phyloP scores from a whole-genome alignment of 2,888 invertebrate species.

The Panzeria rudis region DNA sequence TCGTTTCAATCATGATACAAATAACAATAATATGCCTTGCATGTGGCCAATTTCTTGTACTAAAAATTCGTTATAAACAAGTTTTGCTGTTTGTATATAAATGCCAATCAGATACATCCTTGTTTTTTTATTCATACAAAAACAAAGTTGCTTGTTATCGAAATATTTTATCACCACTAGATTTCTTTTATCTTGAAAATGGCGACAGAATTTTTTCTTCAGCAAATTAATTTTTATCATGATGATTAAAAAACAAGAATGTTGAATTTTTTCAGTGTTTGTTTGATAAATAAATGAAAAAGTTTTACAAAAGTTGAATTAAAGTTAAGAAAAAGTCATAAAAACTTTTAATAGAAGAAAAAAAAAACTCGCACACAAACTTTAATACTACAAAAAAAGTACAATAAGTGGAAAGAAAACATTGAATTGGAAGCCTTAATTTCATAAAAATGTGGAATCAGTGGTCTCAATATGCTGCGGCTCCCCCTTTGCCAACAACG shows the following conservation, averaged over 20 bases:
- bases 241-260: conserved; percentile 7
- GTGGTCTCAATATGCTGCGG: conserved; percentile 75
- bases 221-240: conserved; percentile 28
- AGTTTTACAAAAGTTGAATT: background rate
- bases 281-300: background rate
- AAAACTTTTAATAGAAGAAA: background rate
- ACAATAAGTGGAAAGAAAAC: background rate
- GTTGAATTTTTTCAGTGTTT: background rate
- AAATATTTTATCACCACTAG: conserved; percentile 73
- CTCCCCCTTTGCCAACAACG: conserved; percentile 69
- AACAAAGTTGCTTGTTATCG: conserved; percentile 27
- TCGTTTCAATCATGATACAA: too few relatives aligned
- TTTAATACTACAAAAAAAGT: background rate
- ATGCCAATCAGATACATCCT: too few relatives aligned
- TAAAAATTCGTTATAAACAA: too few relatives aligned
- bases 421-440: background rate
- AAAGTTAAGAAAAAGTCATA: background rate
- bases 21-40: too few relatives aligned
- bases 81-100: too few relatives aligned
- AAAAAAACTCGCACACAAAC: conserved; percentile 2
- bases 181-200: conserved; percentile 78
- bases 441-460: conserved; percentile 78
- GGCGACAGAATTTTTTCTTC: conserved; percentile 75
- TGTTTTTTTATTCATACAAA: too few relatives aligned
- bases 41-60: too few relatives aligned